Evolutionary conservation across 2,797 vertebrate species (phyloP).

Genomic region (Sebastes taczanowskii): DNA sequence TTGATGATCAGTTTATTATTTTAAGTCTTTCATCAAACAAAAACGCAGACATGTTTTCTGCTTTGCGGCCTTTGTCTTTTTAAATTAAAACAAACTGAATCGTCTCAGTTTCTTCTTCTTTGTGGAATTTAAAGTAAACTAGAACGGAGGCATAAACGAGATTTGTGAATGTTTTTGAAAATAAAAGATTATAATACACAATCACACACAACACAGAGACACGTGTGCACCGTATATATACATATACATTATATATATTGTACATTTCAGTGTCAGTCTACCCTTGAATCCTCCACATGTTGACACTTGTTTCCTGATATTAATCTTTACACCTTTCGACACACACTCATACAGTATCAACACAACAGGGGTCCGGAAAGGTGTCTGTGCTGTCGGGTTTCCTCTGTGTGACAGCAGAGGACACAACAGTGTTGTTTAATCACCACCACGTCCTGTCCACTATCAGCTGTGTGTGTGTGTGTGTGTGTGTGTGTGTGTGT

Average conservation of each 20-base stretch:
- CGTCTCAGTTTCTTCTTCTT: neutral
- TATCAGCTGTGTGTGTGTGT: slow-evolving; percentile 6
- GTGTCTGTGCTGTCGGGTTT: neutral
- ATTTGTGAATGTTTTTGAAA: neutral
- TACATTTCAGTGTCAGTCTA: too few relatives aligned
- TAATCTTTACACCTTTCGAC: too few relatives aligned
- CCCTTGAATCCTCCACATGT: too few relatives aligned
- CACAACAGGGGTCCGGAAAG: neutral
- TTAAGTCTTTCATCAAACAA: neutral
- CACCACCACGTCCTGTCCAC: neutral
- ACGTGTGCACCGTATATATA: too few relatives aligned
- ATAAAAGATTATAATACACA: neutral
- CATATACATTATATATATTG: too few relatives aligned
- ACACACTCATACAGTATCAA: neutral
- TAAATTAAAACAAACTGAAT: neutral
- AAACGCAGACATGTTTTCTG: neutral
- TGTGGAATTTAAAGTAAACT: neutral
- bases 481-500: slow-evolving; percentile 18
- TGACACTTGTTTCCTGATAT: too few relatives aligned
- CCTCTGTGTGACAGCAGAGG: neutral
- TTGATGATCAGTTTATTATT: neutral
- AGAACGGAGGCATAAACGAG: neutral
- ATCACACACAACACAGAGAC: too few relatives aligned
- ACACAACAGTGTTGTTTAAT: neutral
- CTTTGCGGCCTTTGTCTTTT: neutral